Base-by-base conservation (phyloP, 2,888 invertebrate species). In the Elaeidobius kamerunicus region DNA sequence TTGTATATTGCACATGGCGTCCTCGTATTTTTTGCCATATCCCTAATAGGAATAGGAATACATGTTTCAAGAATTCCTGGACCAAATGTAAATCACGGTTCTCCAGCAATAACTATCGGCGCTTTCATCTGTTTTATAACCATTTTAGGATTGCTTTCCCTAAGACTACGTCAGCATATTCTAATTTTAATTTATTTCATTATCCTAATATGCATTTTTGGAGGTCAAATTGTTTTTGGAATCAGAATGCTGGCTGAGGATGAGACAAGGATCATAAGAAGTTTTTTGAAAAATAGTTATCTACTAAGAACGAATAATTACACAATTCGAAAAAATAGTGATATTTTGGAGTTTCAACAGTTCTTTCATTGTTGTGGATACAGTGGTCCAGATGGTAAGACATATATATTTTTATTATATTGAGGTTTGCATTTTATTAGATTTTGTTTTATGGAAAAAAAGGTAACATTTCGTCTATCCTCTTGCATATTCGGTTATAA, bases 401-500 rank as follows among this genome's bases (percentile, higher is more conserved):
- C n/a, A 61, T 56, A 55, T 54, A 60, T 58, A 23, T 43, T 61
- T 63, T 59, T 58, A 58, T 60, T 63, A 54, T 56, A 56, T 58
- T 57, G 57, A 59, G 59, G 60, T 60, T 63, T 60, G 62, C 62
- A 61, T 61, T 64, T 60, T 60, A 55, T 43, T 43, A 44, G 53
- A 52, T 57, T 57, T 59, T 59, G 54, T 59, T 30, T 30, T 30
- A 30, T 58, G 61, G 63, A 59, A 62, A 65, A 64, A 61, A 64
- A 63, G 63, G 56, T 6, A 23, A 23, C 23, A 9, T 4, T 23
- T 23, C 23, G 23, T 6, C 23, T 23, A 6, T 23, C 23, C 23
- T n/a, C n/a, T n/a, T 23, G 9, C 4, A 23, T 4, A 23, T 23
- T 23, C 9, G 23, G 23, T 23, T 4, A 4, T 23, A 6, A 23